Conservation (phyloP, 1,140 invertebrate genomes). For the Cyphomyrmex costatus region DNA sequence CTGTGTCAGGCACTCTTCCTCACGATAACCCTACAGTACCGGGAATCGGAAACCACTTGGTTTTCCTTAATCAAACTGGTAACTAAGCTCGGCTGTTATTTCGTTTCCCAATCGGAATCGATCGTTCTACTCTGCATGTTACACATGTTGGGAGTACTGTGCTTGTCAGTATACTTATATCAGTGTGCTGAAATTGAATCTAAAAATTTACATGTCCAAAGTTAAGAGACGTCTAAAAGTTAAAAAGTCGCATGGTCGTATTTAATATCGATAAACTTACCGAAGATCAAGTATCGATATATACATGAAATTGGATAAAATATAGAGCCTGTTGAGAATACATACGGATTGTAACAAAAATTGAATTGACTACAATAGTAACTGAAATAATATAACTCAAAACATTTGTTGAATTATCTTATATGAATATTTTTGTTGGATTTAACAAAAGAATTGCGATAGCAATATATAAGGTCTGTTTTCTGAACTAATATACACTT, state of each 20-base stretch:
- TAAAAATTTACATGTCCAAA: background rate
- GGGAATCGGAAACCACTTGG: too few species aligned
- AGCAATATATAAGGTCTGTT: background rate
- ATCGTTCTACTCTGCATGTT: background rate
- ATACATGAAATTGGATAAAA: background rate
- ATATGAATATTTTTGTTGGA: background rate
- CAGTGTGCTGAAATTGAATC: background rate
- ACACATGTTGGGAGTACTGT: background rate
- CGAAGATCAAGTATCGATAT: background rate
- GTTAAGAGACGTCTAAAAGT: background rate
- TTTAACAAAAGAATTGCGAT: background rate
- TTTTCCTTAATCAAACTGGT: background rate
- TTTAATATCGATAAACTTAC: background rate
- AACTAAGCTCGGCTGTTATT: background rate
- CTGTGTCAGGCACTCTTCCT: background rate
- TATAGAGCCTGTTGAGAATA: background rate
- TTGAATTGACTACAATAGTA: too few species aligned
- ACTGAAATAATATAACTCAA: background rate
- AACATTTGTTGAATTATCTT: background rate
- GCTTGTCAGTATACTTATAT: background rate
- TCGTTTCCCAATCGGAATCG: background rate
- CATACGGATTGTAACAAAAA: background rate
- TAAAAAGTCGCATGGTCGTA: background rate
- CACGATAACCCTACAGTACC: background rate
- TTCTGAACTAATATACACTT: too few species aligned